Evolutionary conservation across 2,113 vertebrate species (phyloP).

Genomic region (Tachuris rubrigastra): DNA sequence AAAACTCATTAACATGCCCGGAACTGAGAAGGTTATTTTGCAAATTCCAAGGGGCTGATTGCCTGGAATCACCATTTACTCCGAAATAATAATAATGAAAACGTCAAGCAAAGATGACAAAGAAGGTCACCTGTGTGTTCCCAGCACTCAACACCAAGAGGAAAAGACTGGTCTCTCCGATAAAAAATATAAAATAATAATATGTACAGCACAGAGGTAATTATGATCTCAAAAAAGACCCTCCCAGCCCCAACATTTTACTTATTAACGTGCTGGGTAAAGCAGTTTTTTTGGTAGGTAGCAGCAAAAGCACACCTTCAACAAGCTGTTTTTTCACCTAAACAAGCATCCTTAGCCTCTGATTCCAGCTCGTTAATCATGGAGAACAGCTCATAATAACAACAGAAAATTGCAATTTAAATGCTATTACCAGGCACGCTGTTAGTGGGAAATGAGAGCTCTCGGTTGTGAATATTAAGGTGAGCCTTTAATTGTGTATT

Average conservation of each 20-base stretch:
- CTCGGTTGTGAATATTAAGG: neutral
- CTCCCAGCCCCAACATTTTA: neutral
- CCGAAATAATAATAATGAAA: neutral
- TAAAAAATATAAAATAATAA: neutral
- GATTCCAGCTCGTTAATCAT: neutral
- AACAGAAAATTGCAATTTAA: neutral
- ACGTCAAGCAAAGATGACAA: neutral
- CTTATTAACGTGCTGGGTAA: neutral
- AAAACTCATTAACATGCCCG: neutral
- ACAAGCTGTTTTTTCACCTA: neutral
- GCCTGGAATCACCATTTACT: neutral
- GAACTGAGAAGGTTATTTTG: neutral
- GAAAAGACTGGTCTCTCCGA: neutral
- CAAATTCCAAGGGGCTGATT: neutral
- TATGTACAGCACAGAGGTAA: neutral
- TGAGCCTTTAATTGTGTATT: neutral
- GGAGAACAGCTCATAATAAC: neutral
- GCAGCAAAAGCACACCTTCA: neutral
- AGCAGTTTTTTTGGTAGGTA: neutral
- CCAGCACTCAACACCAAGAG: neutral
- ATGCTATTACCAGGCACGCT: neutral
- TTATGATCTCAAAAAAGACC: neutral
- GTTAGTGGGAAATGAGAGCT: neutral
- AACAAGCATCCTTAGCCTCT: neutral
- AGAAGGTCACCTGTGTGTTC: neutral